Evolutionary conservation across 2,888 invertebrate species (phyloP).

Genomic region (Agrotis clavis): DNA sequence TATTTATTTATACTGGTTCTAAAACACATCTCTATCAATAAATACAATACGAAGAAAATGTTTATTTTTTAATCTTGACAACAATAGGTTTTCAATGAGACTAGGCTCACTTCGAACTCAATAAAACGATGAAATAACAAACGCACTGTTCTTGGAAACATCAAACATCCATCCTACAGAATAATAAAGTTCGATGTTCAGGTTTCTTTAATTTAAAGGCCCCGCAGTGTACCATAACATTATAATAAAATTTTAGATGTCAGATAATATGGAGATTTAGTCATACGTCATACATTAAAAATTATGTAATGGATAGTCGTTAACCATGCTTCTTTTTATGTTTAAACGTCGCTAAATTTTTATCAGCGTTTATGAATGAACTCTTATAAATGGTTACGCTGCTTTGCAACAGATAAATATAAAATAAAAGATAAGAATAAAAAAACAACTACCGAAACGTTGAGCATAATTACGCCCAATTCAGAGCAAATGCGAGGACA

Average conservation of each 20-base stretch:
- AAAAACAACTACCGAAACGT: not conserved
- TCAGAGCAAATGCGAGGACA: constrained; percentile 56
- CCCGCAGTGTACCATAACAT: not conserved
- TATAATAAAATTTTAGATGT: too few relatives aligned
- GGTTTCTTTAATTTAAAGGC: not conserved
- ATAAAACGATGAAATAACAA: constrained; percentile 17
- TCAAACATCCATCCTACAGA: constrained; percentile 4
- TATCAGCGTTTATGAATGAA: too few relatives aligned
- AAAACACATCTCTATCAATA: not conserved
- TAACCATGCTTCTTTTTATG: too few relatives aligned
- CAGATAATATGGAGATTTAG: too few relatives aligned
- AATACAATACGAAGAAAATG: not conserved
- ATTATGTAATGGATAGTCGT: too few relatives aligned
- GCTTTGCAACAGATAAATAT: not conserved
- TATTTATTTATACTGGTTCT: constrained; percentile 2
- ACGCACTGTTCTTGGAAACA: constrained; percentile 4
- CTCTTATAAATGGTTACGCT: too few relatives aligned
- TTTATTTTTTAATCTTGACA: not conserved
- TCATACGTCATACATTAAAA: too few relatives aligned
- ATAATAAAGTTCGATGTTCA: not conserved
- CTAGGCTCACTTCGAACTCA: not conserved
- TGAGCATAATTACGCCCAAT: not conserved
- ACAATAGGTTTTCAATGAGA: constrained; percentile 6
- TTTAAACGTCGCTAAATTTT: too few relatives aligned
- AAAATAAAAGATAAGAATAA: not conserved